Conservation (phyloP, 2,888 invertebrate species). For the Stenodema calcarata region DNA sequence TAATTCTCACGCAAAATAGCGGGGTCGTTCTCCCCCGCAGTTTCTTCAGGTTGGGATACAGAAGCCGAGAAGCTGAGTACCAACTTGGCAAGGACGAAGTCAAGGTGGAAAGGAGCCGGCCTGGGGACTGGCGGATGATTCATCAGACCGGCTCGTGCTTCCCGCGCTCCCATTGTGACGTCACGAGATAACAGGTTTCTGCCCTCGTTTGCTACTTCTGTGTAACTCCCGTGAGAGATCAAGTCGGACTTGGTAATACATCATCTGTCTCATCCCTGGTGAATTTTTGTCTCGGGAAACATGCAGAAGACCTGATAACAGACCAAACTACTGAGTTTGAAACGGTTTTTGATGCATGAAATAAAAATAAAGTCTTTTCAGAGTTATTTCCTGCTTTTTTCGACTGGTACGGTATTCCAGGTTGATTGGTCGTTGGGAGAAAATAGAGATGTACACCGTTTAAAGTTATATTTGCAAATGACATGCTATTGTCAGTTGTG, state of each 20-base stretch:
- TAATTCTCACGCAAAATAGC: neutral
- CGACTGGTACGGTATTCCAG: too few species aligned
- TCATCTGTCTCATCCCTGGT: neutral
- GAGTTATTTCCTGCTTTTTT: too few species aligned
- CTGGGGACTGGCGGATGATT: neutral
- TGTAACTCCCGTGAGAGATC: neutral
- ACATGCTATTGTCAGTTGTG: too few species aligned
- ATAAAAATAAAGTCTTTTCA: too few species aligned
- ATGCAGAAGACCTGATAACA: too few species aligned
- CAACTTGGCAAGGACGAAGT: conserved; percentile 29
- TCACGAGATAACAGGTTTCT: conserved; percentile 38
- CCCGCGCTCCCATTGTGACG: conserved; percentile 41
- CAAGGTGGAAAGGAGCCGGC: conserved; percentile 30
- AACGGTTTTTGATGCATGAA: too few species aligned
- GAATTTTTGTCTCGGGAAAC: too few species aligned
- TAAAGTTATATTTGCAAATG: too few species aligned
- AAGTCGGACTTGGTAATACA: neutral
- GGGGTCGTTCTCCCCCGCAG: neutral
- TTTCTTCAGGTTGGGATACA: neutral
- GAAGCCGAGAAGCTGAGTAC: neutral
- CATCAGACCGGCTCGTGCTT: conserved; percentile 35
- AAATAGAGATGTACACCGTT: too few species aligned
- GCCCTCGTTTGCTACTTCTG: conserved; percentile 12
- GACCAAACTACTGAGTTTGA: too few species aligned
- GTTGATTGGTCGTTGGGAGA: too few species aligned